These are phyloP conservation scores for Papilio gigon DNA, from an alignment of 2,888 invertebrate genomes.

Conservation along the genomic window DNA sequence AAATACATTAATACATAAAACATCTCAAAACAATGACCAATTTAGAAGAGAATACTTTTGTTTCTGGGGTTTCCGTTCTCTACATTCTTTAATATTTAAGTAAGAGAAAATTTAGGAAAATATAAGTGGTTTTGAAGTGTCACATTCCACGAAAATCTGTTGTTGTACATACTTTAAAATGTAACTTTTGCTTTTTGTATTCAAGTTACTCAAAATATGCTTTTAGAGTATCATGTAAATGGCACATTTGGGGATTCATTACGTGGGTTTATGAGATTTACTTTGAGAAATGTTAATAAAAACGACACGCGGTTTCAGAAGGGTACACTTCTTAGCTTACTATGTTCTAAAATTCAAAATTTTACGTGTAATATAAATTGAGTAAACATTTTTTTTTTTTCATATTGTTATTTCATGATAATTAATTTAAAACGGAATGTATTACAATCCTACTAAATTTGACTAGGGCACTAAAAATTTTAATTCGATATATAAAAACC, in stretches of 20 bases:
- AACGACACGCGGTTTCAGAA: background rate
- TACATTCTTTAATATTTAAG: too few species aligned
- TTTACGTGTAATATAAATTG: background rate
- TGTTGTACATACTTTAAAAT: background rate
- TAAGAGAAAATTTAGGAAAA: background rate
- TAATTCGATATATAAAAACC: too few species aligned
- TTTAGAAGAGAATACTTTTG: background rate
- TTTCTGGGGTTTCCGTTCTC: background rate
- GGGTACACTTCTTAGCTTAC: background rate
- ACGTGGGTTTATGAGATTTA: background rate
- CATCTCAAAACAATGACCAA: background rate
- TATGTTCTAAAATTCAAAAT: background rate
- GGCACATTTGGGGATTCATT: constrained; percentile 2
- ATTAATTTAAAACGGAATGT: too few species aligned
- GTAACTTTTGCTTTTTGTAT: constrained; percentile 1
- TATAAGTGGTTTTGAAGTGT: background rate
- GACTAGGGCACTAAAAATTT: too few species aligned
- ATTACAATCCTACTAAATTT: too few species aligned
- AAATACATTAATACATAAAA: background rate
- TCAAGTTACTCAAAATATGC: background rate
- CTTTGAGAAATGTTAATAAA: constrained; percentile 14
- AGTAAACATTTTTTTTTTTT: too few species aligned
- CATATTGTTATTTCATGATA: too few species aligned
- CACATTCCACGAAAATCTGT: background rate
- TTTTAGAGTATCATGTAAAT: constrained; percentile 4